Base-by-base conservation (phyloP, 2,888 invertebrate genomes). In the Cotesia congregata region DNA sequence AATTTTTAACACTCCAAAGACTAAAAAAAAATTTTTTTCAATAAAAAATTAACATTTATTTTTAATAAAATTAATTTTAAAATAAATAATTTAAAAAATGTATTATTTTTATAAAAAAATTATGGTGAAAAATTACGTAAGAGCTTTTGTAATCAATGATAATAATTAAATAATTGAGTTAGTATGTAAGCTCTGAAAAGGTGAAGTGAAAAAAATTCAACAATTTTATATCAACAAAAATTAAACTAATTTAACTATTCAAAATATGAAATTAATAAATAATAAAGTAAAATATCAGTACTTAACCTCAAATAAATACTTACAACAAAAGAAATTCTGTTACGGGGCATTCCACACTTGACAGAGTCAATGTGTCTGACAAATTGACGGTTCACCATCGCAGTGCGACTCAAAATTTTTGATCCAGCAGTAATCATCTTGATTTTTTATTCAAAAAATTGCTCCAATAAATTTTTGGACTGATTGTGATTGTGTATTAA, bases 261-360 rank as follows among this genome's bases (percentile, higher is more conserved):
- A 50, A 50, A 50, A 12, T 50, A 50, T 50, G 4, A 50, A 50
- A 12, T 50, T 12, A 50, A 12, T 50, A 50, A 50, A 50, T 50
- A 50, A 62, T 20, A 62, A 62, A n/a, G n/a, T n/a, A 62, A 62
- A 38, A 38, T 67, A 38, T 38, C 12, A 50, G 12, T 9, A 12
- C 64, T 20, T 72, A 72, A 72, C 72, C 72, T 72, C 5, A 64
- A 72, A 72, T 64, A 41, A 41, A 62, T 64, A 76, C 72, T 76
- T 40, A 76, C 76, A 12, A 7, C 1, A 17, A 60, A 67, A n/a
- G 72, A 17, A 39, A 72, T n/a, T 6, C n/a, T 61, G 4, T 9
- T 20, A n/a, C 76, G 72, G n/a, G 76, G 76, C 3, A 7, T 17
- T n/a, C 60, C 41, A 50, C 50, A 50, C 12, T 50, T 50, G 50